Evolutionary conservation across 2,113 vertebrate genomes (phyloP).

Genomic region (Setophaga kirtlandii): DNA sequence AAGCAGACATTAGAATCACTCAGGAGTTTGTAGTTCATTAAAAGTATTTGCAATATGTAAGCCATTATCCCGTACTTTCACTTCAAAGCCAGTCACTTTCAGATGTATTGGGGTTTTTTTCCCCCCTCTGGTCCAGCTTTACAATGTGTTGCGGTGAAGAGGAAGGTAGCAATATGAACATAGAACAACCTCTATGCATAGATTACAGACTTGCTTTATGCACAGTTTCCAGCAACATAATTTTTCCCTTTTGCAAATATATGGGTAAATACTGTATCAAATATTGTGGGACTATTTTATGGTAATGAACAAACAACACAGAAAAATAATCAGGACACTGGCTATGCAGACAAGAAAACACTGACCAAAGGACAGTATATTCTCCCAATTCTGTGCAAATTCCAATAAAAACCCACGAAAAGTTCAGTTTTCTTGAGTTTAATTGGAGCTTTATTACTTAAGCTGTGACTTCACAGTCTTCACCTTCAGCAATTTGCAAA

Average conservation of each 20-base stretch:
- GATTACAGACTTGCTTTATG: neutral
- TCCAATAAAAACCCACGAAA: slow-evolving; percentile 17
- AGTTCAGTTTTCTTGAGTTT: neutral
- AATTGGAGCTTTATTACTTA: slow-evolving; percentile 78
- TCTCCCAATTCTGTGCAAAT: neutral
- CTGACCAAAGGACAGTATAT: neutral
- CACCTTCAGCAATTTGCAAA: slow-evolving; percentile 68
- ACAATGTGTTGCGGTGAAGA: neutral
- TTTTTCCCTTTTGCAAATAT: neutral
- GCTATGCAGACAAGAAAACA: neutral
- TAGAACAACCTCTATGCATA: neutral
- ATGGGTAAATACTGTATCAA: neutral
- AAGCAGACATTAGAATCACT: neutral
- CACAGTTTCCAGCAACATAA: neutral
- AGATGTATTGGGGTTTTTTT: neutral
- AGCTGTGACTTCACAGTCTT: slow-evolving; percentile 66
- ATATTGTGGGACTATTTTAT: neutral
- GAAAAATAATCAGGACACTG: neutral
- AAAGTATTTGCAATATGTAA: neutral
- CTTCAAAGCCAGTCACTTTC: neutral
- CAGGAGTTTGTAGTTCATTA: neutral
- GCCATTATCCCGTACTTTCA: neutral
- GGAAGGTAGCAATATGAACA: neutral
- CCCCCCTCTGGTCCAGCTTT: neutral
- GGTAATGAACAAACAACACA: neutral